These are phyloP conservation scores for Gallinago solitaria DNA, from an alignment of 2,797 vertebrate species.

Conservation along the genomic window DNA sequence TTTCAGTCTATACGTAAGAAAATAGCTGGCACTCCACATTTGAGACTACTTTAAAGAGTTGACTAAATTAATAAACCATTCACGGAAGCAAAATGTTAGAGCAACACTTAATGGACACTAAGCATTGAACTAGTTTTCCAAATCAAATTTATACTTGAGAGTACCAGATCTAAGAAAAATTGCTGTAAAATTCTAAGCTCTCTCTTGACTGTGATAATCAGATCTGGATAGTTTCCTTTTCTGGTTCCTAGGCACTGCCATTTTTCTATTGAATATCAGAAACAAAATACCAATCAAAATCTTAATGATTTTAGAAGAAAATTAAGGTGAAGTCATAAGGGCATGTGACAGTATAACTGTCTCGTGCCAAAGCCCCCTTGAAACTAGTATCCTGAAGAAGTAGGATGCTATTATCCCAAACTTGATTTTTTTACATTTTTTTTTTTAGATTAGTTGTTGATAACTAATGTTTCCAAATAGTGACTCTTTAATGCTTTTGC, in stretches of 20 bases:
- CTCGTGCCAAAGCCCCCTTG: background rate
- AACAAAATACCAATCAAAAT: background rate
- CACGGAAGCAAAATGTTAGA: background rate
- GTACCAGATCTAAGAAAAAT: background rate
- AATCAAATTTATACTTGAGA: background rate
- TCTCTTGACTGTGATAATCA: background rate
- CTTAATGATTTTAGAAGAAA: background rate
- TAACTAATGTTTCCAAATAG: background rate
- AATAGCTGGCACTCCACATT: background rate
- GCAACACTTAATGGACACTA: background rate
- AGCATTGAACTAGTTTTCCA: background rate
- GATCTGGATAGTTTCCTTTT: background rate
- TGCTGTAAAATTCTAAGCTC: background rate
- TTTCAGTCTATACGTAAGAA: background rate
- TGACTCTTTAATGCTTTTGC: background rate
- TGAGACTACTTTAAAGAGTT: background rate
- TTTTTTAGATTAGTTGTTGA: background rate
- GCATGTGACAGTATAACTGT: background rate
- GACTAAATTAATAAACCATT: background rate
- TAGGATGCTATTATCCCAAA: background rate
- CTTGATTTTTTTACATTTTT: background rate
- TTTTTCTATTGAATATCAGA: background rate
- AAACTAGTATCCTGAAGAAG: background rate
- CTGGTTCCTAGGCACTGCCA: background rate
- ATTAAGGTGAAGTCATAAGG: background rate